Base-by-base conservation (phyloP, 1,140 invertebrate genomes). In the Oryctes rhinoceros region DNA sequence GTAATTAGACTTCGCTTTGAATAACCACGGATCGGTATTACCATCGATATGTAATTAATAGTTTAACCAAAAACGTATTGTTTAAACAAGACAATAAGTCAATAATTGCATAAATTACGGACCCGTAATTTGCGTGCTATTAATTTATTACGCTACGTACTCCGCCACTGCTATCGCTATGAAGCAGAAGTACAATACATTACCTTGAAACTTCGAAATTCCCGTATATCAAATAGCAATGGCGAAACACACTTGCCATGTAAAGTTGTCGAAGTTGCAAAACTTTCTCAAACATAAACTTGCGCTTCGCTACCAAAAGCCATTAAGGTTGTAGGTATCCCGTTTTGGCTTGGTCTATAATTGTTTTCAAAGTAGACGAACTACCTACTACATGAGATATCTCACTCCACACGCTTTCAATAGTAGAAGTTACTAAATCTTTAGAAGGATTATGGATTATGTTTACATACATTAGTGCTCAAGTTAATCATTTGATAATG, bases 161-260 rank as follows among this genome's bases (percentile, higher is more conserved):
- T 11, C 15, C 15, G 20, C 53, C 7, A 30, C 3, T 30, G 20
- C 65, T 71, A 71, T 71, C 53, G 20, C 65, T 71, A 71, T 71
- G 13, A 59, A 59, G 18, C 53, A 59, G 53, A 71, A 30, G 35
- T 71, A 37, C 65, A 35, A 71, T 37, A 35, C 24, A 71, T 71
- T 71, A 71, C 65, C 65, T 35, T 71, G 24, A 24, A 71, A 71
- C 65, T 71, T 71, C 65, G 65, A 71, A 71, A 35, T 71, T 71
- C 24, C 35, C 65, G n/a, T 71, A 24, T 24, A 71, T 71, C 65
- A 71, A 71, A 24, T 30, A 9, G 65, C 18, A 71, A 71, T 71
- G 13, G 65, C 24, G 20, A 71, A 71, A 35, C 65, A 5, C 65
- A 71, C 65, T 71, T 71, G 24, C 53, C 15, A 71, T 37, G 65